Evolutionary conservation across 2,797 vertebrate genomes (phyloP), one percentile per base, ranked within the genome.

Genomic region (Peromyscus attwateri): DNA sequence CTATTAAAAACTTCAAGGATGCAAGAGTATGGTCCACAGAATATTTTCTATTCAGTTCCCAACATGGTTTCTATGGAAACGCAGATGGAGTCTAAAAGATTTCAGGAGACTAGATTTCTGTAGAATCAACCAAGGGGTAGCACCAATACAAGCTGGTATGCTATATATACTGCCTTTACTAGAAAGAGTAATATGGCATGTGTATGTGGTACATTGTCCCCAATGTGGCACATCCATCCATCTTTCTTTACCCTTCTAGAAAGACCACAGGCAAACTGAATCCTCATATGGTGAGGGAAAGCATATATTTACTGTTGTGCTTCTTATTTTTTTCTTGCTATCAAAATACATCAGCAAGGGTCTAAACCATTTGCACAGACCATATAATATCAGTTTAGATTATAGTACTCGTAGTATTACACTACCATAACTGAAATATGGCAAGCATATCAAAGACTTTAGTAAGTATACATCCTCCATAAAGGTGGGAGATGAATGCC

Each of bases 61-160:
- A 83, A 31, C 40, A 79, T 84, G 68, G 76, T 96, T 97, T 96
- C 93, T 91, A 46, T 92, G 79, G 82, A 96, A 94, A 94, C 60
- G 96, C 75, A 96, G 82, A 94, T 83, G 62, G 34, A 91, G 29
- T 70, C 25, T 75, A 76, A 80, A 97, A 75, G 52, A 95, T 89
- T 37, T 85, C 25, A 92, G 46, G 13, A 91, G 82, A 85, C 70
- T 87, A 89, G 29, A 77, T 29, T 77, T 93, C 27, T 75, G n/a
- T 21, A 84, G 84, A 89, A 25, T 95, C 27, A 93, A 73, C 89
- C 46, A 92, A 89, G 40, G 21, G 91, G 76, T 71, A 52, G 76
- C 3, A 97, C n/a, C 66, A 79, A 10, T 40, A 29, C 68, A 91
- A 87, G 31, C 25, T 43, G 27, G 29, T 82, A 27, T 29, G 17